phyloP scores from a whole-genome alignment of 2,797 vertebrate genomes.

The Hypotaenidia philippensis region DNA sequence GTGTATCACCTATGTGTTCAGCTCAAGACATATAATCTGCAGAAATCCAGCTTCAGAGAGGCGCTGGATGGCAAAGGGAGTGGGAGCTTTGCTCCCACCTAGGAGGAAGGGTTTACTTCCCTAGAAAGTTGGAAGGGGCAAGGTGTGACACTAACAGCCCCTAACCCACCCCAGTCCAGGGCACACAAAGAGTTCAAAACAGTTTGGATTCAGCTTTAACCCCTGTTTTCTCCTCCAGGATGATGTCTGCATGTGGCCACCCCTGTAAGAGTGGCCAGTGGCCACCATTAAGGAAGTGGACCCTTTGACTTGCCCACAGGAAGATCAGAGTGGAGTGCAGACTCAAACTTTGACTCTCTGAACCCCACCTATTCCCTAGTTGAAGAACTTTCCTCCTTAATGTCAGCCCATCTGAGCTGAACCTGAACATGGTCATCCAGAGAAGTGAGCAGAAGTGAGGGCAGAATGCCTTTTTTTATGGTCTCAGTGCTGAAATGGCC shows the following conservation, averaged over 20 bases:
- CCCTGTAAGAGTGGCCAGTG: background rate
- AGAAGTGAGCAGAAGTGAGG: background rate
- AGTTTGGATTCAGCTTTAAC: background rate
- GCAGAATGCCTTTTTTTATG: background rate
- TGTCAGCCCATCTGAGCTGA: background rate
- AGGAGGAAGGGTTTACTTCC: background rate
- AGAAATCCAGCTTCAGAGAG: background rate
- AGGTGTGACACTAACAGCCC: background rate
- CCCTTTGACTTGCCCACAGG: background rate
- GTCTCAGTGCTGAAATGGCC: too few species aligned
- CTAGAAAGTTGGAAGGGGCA: background rate
- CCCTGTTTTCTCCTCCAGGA: background rate
- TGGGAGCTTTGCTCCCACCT: background rate
- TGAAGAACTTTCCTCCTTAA: background rate
- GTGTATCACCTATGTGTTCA: background rate
- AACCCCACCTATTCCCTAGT: background rate
- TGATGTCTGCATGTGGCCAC: background rate
- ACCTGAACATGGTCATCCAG: background rate
- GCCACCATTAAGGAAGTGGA: fast-evolving
- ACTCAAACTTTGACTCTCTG: background rate
- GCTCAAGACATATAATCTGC: background rate
- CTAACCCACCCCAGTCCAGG: background rate
- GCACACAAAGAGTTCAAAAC: background rate
- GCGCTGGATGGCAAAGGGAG: background rate
- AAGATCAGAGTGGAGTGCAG: background rate